These are phyloP conservation scores for Datnioides undecimradiatus DNA, from an alignment of 2,113 vertebrate species.

Conservation along the genomic window DNA sequence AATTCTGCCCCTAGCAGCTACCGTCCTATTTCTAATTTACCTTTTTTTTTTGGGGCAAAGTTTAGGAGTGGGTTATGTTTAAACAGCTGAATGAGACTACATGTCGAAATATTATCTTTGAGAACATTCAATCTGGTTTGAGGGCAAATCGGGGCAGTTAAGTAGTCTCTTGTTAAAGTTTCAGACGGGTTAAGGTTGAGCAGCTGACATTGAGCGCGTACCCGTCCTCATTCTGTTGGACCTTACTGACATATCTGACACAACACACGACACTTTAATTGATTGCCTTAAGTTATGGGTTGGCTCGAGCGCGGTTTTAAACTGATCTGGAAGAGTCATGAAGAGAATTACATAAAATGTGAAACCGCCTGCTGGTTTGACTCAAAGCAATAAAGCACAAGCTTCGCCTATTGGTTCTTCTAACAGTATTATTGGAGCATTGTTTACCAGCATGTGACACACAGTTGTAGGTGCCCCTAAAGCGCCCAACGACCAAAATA, in stretches of 20 bases:
- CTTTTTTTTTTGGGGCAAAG: constrained; percentile 56
- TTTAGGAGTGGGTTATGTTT: constrained; percentile 55
- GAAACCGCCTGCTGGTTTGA: constrained; percentile 11
- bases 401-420: constrained; percentile 9
- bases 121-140: constrained; percentile 19
- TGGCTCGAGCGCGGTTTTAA: constrained; percentile 31
- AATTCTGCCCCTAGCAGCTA: constrained; percentile 51
- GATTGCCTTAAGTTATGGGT: constrained; percentile 69
- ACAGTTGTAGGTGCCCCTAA: constrained; percentile 6
- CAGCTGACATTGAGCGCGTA: constrained; percentile 32
- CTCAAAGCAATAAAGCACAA: constrained; percentile 22
- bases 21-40: constrained; percentile 50
- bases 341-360: constrained; percentile 17
- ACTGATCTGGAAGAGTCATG: constrained; percentile 1
- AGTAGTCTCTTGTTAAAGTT: constrained; percentile 8
- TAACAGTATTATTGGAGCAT: neutral
- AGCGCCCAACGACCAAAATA: constrained; percentile 2
- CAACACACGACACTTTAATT: constrained; percentile 61
- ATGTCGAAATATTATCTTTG: constrained; percentile 8
- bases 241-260: constrained; percentile 63
- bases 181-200: constrained; percentile 44
- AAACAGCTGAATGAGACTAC: constrained; percentile 41
- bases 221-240: constrained; percentile 62
- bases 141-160: constrained; percentile 36
- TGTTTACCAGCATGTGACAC: constrained; percentile 34